Conservation (phyloP, 30 jellyfish, hydroid and myxozoan species). For the Hydra vulgaris region DNA sequence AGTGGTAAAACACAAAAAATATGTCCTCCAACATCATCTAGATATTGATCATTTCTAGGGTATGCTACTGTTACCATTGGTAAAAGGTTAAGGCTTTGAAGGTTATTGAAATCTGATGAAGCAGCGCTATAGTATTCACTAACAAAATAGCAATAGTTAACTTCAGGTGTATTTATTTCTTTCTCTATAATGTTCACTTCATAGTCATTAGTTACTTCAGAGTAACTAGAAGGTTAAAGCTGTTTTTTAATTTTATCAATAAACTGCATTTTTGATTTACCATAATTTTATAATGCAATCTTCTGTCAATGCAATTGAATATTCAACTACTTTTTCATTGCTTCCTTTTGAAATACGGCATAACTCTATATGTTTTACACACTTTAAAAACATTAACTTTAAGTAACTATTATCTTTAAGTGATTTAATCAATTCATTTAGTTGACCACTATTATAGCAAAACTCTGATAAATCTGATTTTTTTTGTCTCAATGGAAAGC, state of each 20-base stretch:
- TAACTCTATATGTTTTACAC: conserved; percentile 31
- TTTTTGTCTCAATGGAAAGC: conserved; percentile 40
- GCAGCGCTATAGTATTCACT: conserved; percentile 25
- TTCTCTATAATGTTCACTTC: background rate
- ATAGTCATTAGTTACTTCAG: conserved; percentile 16
- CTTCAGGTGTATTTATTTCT: background rate
- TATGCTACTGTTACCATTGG: conserved; percentile 58
- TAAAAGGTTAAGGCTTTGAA: conserved; percentile 25
- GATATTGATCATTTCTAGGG: background rate
- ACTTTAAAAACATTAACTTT: conserved; percentile 38
- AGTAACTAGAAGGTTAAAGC: background rate
- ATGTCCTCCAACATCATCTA: conserved; percentile 46
- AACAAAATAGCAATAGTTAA: background rate
- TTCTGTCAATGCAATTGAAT: background rate
- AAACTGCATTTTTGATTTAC: background rate
- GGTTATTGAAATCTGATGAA: background rate
- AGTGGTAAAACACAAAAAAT: conserved; percentile 59
- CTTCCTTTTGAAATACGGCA: conserved; percentile 18
- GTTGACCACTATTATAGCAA: conserved; percentile 17
- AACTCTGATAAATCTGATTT: conserved; percentile 46
- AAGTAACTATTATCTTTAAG: conserved; percentile 42
- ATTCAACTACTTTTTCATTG: conserved; percentile 16
- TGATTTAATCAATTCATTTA: conserved; percentile 24
- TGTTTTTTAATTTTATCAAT: background rate
- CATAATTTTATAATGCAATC: background rate